A percentile compares a stretch with the other conserved stretches of the same genome.
Conservation (phyloP, 2,888 invertebrate genomes). For the Tetheella fluctuosa region DNA sequence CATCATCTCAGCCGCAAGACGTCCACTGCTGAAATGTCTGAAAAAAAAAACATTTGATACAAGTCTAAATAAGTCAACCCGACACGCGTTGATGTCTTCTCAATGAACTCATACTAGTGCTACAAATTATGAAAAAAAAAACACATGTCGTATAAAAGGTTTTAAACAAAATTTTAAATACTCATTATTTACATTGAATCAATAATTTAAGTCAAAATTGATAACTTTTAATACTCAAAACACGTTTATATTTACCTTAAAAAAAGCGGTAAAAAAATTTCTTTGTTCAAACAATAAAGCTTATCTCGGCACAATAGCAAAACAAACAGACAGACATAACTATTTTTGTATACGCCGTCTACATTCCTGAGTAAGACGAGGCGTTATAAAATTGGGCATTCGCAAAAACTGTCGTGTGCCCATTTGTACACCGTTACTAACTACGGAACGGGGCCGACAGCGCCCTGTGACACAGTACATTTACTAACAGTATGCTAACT, state of each 20-base stretch:
- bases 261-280: not conserved
- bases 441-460: slow-evolving; percentile 15
- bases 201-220: not conserved
- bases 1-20: too few species aligned
- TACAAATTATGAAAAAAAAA: too few species aligned
- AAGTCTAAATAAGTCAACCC: too few species aligned
- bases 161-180: too few species aligned
- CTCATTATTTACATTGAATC: too few species aligned
- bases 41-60: not conserved
- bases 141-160: too few species aligned
- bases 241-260: not conserved
- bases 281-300: not conserved
- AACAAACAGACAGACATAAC: not conserved
- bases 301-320: not conserved
- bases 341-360: not conserved
- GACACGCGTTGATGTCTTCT: slow-evolving; percentile 5
- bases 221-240: not conserved
- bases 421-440: slow-evolving; percentile 24
- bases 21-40: too few species aligned
- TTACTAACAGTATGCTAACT: slow-evolving; percentile 11
- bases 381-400: slow-evolving; percentile 21
- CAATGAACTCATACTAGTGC: too few species aligned
- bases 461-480: slow-evolving; percentile 7
- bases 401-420: slow-evolving; percentile 26
- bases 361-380: not conserved